phyloP scores from a whole-genome alignment of 2,797 vertebrate species.

The Danio tinwini region DNA sequence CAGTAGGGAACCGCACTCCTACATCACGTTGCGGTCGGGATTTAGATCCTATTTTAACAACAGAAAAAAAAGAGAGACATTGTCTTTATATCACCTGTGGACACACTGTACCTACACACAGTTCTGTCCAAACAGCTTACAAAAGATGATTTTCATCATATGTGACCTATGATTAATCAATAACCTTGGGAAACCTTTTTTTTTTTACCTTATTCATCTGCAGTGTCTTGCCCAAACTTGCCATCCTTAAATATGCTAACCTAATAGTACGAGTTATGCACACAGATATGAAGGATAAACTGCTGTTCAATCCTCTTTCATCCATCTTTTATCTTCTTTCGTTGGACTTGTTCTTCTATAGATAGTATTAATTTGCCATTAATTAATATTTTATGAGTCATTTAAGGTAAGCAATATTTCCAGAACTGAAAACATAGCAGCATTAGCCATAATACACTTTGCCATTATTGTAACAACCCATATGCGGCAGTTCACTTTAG shows the following conservation, averaged over 20 bases:
- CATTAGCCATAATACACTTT: constrained; percentile 9
- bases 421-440: background rate
- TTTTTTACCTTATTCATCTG: no score
- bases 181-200: no score
- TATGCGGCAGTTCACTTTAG: background rate
- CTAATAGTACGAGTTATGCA: background rate
- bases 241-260: background rate
- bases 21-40: no score
- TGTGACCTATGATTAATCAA: no score
- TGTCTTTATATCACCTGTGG: no score
- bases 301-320: background rate
- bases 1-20: no score
- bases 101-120: no score
- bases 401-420: background rate
- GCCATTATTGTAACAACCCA: background rate
- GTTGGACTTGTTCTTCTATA: background rate
- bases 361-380: background rate
- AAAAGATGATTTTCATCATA: no score
- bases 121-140: no score
- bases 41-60: no score
- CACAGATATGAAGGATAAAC: background rate
- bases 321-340: background rate
- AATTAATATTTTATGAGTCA: background rate
- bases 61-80: no score
- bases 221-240: background rate